phyloP scores from a whole-genome alignment of 2,113 vertebrate species.

The Illadopsis cleaveri region DNA sequence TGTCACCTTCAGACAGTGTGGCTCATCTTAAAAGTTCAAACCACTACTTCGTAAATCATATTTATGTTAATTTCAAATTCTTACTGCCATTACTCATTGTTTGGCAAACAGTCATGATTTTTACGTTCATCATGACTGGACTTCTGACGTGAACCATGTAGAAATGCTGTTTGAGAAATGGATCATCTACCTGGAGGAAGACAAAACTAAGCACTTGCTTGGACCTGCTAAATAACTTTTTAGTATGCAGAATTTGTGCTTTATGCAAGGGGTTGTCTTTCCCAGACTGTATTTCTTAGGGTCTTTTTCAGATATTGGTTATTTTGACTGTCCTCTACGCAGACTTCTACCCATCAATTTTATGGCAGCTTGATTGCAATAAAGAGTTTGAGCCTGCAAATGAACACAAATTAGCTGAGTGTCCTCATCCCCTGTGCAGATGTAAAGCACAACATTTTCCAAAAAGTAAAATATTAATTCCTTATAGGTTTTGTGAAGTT shows the following conservation, averaged over 20 bases:
- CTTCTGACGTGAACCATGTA: not conserved
- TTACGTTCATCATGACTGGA: not conserved
- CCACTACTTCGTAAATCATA: not conserved
- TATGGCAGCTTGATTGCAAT: not conserved
- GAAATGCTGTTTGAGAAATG: not conserved
- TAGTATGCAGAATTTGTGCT: not conserved
- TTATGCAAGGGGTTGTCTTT: not conserved
- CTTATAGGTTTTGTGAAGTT: not conserved
- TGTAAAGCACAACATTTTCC: not conserved
- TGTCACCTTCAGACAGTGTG: not conserved
- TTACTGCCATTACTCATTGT: not conserved
- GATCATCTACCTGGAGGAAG: not conserved
- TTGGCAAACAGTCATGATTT: not conserved
- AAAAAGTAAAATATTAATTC: not conserved
- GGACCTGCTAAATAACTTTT: not conserved
- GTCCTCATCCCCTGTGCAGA: not conserved
- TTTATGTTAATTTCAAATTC: not conserved
- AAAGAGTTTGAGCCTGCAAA: not conserved
- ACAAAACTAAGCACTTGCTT: not conserved
- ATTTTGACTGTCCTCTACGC: not conserved
- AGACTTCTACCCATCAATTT: not conserved
- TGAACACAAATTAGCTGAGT: not conserved
- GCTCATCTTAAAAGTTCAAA: constrained; percentile 11
- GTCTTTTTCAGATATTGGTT: not conserved
- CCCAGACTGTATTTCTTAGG: not conserved